Evolutionary conservation across 92 coral and sea anemone genomes (phyloP).

Genomic region (Parazoanthus darwini): DNA sequence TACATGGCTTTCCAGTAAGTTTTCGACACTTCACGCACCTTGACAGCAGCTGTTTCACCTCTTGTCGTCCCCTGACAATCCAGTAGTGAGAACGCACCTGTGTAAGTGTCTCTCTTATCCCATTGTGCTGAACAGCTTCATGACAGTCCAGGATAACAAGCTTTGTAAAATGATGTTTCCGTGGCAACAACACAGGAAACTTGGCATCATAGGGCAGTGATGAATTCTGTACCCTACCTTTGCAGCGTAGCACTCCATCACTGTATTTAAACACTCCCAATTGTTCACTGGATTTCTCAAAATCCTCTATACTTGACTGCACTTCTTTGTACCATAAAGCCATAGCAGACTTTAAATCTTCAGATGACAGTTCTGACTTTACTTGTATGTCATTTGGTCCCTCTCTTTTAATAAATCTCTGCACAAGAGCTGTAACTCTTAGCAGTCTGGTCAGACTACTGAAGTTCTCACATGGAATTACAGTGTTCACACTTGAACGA

Average conservation of each 20-base stretch:
- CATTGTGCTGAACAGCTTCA: conserved; percentile 32
- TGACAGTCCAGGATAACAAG: conserved; percentile 39
- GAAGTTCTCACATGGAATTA: conserved; percentile 26
- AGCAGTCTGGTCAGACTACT: conserved; percentile 42
- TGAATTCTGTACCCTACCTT: conserved; percentile 33
- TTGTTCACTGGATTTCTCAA: conserved; percentile 15
- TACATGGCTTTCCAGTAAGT: conserved; percentile 11
- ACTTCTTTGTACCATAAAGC: conserved; percentile 14
- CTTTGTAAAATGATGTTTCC: conserved; percentile 32
- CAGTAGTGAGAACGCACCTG: conserved; percentile 27
- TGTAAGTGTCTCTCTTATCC: conserved; percentile 37
- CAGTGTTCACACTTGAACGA: not conserved
- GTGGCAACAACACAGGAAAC: conserved; percentile 39
- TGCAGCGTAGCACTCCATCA: conserved; percentile 14
- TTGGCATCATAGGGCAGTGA: conserved; percentile 37
- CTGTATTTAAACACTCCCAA: conserved; percentile 26
- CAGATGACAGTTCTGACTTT: not conserved
- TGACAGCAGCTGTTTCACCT: conserved; percentile 33
- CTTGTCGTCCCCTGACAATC: conserved; percentile 27
- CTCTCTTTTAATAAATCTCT: conserved; percentile 34
- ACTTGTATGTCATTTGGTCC: not conserved
- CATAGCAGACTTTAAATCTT: conserved; percentile 33
- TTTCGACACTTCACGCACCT: conserved; percentile 30
- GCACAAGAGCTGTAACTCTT: conserved; percentile 43
- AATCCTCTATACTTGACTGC: conserved; percentile 35